These are phyloP conservation scores for Neuroscelio doddi DNA, from an alignment of 2,888 invertebrate species.

Conservation along the genomic window DNA sequence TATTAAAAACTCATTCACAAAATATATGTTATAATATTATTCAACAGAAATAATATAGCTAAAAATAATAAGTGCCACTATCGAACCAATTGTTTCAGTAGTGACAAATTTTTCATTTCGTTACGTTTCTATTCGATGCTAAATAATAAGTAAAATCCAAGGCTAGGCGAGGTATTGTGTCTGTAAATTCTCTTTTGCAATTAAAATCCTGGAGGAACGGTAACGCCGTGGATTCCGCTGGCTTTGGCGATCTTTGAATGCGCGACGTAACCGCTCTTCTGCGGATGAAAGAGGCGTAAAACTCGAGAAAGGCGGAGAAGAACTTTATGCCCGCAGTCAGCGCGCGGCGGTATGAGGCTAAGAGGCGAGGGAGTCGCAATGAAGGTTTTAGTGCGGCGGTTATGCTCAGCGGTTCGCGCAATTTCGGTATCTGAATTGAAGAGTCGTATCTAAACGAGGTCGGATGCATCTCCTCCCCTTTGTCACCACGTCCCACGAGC, in stretches of 20 bases:
- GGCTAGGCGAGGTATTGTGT: slow-evolving; percentile 29
- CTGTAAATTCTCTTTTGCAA: slow-evolving; percentile 36
- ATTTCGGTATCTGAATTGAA: slow-evolving; percentile 61
- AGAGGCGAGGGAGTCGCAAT: slow-evolving; percentile 43
- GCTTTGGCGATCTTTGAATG: slow-evolving; percentile 22
- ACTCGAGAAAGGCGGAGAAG: slow-evolving; percentile 16
- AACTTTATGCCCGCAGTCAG: slow-evolving; percentile 22
- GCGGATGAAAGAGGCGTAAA: slow-evolving; percentile 34
- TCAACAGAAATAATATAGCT: no score
- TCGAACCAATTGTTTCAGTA: no score
- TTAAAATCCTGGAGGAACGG: slow-evolving; percentile 30
- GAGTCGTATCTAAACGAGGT: slow-evolving; percentile 60
- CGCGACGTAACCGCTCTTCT: background rate
- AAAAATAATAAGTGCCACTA: no score
- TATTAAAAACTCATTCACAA: no score
- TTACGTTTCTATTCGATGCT: slow-evolving; percentile 15
- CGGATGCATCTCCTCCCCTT: slow-evolving; percentile 47
- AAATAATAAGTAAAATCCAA: background rate
- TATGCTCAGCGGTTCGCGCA: slow-evolving; percentile 58
- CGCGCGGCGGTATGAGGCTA: slow-evolving; percentile 17
- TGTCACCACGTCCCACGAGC: slow-evolving; percentile 1
- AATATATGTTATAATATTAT: no score
- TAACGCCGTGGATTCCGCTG: slow-evolving; percentile 22
- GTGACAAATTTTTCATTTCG: slow-evolving; percentile 36
- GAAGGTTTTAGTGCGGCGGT: slow-evolving; percentile 57